A percentile compares a stretch with the other conserved stretches of the same genome.
Conservation (phyloP, 2,797 vertebrate genomes). For the Atherinosoma microstoma region DNA sequence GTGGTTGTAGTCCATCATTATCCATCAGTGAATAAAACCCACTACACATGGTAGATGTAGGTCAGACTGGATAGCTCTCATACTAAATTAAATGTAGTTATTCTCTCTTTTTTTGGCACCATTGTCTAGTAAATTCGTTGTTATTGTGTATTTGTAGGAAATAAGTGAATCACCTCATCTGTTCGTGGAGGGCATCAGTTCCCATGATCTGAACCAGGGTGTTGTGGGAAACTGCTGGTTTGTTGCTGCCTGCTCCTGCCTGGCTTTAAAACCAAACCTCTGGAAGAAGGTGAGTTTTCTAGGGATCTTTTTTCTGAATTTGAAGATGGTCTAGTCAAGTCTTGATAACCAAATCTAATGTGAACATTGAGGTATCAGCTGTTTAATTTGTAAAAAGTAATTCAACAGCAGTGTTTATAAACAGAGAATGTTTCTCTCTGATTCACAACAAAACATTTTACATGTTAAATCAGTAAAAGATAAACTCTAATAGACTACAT, state of each 20-base stretch:
- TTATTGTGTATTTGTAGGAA: conserved; percentile 78
- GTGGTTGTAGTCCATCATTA: not conserved
- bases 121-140: not conserved
- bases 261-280: conserved; percentile 89
- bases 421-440: too few relatives aligned
- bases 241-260: conserved; percentile 93
- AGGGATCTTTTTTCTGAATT: not conserved
- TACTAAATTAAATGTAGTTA: too few relatives aligned
- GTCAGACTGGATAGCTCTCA: too few relatives aligned
- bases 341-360: not conserved
- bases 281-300: conserved; percentile 88
- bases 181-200: conserved; percentile 91
- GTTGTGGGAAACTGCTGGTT: conserved; percentile 94
- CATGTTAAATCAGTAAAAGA: not conserved
- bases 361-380: not conserved
- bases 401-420: too few relatives aligned
- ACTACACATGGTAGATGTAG: not conserved
- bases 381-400: too few relatives aligned
- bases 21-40: not conserved
- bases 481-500: not conserved
- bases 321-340: not conserved
- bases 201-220: conserved; percentile 92
- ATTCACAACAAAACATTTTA: not conserved
- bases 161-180: conserved; percentile 86
- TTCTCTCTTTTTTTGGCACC: not conserved